Evolutionary conservation across 2,113 vertebrate genomes (phyloP).

Genomic region (Python bivittatus): DNA sequence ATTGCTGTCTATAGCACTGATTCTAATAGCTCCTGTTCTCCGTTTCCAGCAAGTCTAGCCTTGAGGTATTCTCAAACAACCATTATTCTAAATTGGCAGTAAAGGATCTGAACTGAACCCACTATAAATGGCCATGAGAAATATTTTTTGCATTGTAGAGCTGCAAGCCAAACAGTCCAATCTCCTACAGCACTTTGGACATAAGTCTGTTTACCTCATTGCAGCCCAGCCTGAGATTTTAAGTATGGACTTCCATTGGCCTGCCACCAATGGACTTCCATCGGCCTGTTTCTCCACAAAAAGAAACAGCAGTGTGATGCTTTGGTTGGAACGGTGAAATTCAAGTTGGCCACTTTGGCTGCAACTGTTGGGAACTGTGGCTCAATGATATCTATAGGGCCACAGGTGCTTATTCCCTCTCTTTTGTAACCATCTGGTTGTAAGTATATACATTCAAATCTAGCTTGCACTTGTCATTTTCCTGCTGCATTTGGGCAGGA

Average conservation of each 20-base stretch:
- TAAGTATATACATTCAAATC: neutral
- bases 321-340: neutral
- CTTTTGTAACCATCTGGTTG: neutral
- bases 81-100: neutral
- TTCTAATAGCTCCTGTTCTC: neutral
- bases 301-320: neutral
- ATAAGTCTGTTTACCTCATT: neutral
- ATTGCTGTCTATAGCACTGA: neutral
- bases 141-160: neutral
- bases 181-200: neutral
- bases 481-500: neutral
- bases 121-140: neutral
- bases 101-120: conserved; percentile 20
- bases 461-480: neutral
- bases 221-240: neutral
- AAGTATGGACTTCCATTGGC: fast-evolving
- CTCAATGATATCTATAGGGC: neutral
- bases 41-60: neutral
- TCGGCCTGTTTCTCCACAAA: neutral
- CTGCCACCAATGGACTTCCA: fast-evolving
- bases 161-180: neutral
- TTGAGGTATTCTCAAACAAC: neutral
- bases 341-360: neutral
- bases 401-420: neutral
- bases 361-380: neutral